These are phyloP conservation scores for Telenomus remus DNA, from an alignment of 1,140 invertebrate genomes.

Conservation along the genomic window DNA sequence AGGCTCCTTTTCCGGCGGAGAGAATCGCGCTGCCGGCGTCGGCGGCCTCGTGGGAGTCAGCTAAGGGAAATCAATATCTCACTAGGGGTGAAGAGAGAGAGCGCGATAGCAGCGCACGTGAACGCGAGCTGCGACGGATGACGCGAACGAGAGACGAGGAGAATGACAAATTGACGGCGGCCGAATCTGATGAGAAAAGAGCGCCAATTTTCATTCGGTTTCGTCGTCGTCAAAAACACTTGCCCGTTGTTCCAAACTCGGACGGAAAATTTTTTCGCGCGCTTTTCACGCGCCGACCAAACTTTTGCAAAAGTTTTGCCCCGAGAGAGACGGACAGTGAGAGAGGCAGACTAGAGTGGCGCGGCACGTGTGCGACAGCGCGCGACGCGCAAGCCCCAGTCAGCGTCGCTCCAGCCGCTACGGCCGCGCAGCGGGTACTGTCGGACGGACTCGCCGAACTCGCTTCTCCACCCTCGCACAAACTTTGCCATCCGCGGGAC, in stretches of 20 bases:
- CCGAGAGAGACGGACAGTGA: slow-evolving; percentile 23
- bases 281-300: slow-evolving; percentile 21
- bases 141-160: slow-evolving; percentile 44
- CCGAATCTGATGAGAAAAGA: slow-evolving; percentile 36
- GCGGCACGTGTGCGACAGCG: slow-evolving; percentile 8
- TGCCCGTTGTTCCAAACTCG: too few relatives aligned
- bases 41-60: slow-evolving; percentile 72
- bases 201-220: too few relatives aligned
- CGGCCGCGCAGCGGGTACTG: slow-evolving; percentile 74
- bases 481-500: slow-evolving; percentile 52
- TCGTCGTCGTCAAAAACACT: slow-evolving; percentile 23
- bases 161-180: slow-evolving; percentile 48
- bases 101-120: slow-evolving; percentile 19
- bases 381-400: slow-evolving; percentile 55
- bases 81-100: slow-evolving; percentile 66
- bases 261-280: too few relatives aligned
- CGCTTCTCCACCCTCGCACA: slow-evolving; percentile 56
- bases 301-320: slow-evolving; percentile 58
- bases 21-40: slow-evolving; percentile 64
- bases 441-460: slow-evolving; percentile 65
- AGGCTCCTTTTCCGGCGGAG: slow-evolving; percentile 56
- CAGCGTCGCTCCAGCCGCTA: slow-evolving; percentile 67
- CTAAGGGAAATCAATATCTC: slow-evolving; percentile 76
- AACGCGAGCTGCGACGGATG: slow-evolving; percentile 53
- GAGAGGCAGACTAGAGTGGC: neutral